phyloP scores from a whole-genome alignment of 2,797 vertebrate species.

The Microctenopoma lineatum region DNA sequence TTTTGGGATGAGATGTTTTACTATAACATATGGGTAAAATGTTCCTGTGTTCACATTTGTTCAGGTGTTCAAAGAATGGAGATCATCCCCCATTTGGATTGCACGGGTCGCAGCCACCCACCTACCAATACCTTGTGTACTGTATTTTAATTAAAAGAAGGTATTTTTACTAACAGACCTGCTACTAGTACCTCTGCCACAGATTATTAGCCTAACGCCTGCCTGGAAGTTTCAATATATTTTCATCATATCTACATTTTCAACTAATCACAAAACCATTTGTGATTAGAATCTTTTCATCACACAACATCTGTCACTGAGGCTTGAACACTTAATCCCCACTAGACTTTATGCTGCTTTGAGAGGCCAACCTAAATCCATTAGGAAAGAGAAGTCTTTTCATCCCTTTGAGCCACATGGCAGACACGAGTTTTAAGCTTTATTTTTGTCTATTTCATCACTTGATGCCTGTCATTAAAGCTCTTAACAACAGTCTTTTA shows the following conservation, averaged over 20 bases:
- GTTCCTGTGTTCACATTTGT: too few relatives aligned
- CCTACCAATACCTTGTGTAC: too few relatives aligned
- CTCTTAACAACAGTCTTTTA: conserved; percentile 40
- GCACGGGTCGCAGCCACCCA: too few relatives aligned
- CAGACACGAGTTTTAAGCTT: conserved; percentile 15
- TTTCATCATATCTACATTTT: conserved; percentile 36
- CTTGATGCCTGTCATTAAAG: conserved; percentile 48
- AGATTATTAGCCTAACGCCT: conserved; percentile 9
- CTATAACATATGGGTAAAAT: too few relatives aligned
- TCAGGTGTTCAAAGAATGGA: too few relatives aligned
- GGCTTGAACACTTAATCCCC: conserved; percentile 21
- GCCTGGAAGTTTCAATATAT: conserved; percentile 7
- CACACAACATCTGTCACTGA: conserved; percentile 23
- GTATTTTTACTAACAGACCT: background rate
- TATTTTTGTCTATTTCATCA: conserved; percentile 51
- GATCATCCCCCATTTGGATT: too few relatives aligned
- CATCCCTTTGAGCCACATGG: conserved; percentile 36
- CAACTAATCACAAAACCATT: conserved; percentile 25
- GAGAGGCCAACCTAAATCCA: conserved; percentile 19
- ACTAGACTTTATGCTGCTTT: background rate
- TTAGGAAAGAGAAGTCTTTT: conserved; percentile 43
- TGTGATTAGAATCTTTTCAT: conserved; percentile 37
- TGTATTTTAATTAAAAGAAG: background rate
- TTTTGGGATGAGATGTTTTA: too few relatives aligned
- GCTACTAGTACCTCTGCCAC: background rate